Base-by-base conservation (phyloP, 1,140 invertebrate genomes). In the Thalassaphorura encarpata region DNA sequence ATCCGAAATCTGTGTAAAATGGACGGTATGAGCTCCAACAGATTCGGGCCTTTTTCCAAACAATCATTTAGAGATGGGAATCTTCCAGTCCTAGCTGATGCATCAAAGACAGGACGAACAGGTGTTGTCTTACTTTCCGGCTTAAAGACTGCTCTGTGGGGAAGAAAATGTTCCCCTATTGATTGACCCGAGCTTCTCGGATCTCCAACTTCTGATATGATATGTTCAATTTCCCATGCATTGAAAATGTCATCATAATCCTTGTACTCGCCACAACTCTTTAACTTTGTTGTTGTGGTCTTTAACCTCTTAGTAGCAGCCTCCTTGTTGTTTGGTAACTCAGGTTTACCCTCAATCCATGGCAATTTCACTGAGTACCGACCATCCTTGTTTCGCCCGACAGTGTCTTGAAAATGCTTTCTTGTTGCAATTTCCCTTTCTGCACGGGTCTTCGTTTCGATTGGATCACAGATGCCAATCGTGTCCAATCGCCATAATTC, bases 401-500 rank as follows among this genome's bases (percentile, higher is more conserved):
- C 62, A 16, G 69, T 69, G 8, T 31, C 59, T 23, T 39, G 28
- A 58, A 71, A 71, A 56, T 69, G 53, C 15, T 61, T 53, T 36
- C 58, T 54, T 0, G 60, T 63, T n/a, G 52, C 62, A 21, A 60
- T 54, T 52, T 69, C 58, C 18, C 52, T 26, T 39, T 68, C 66
- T 19, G 56, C 42, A 43, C 47, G 21, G 28, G 63, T 51, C 55
- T 62, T 52, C 39, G 63, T 67, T 56, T 67, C 60, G 16, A 56
- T 51, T 0, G 69, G 68, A 56, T 74, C 69, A 11, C 6, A 41
- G 33, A 73, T 72, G 26, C 70, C 71, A 4, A 73, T 36, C 29
- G 63, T 56, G 42, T 72, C 71, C 28, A 73, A 52, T 23, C 39
- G 24, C 68, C 71, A 73, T 13, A 74, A 64, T 31, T 72, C 64